Evolutionary conservation across 92 coral and sea anemone genomes (phyloP).

Genomic region (Phymanthus crucifer): DNA sequence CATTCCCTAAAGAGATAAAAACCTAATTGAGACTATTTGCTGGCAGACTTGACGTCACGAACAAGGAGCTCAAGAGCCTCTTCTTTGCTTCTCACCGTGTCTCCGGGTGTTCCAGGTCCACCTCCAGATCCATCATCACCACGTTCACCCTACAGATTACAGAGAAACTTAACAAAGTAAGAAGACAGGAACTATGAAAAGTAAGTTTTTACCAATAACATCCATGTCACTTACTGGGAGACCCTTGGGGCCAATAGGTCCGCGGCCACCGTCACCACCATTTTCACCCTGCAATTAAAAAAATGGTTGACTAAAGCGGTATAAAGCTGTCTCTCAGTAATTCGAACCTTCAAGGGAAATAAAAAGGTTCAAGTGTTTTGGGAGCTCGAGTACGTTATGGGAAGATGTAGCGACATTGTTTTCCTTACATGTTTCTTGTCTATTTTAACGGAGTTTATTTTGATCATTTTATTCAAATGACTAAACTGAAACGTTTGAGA

Average conservation of each 20-base stretch:
- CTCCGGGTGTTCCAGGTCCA: slow-evolving; percentile 49
- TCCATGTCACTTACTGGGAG: slow-evolving; percentile 16
- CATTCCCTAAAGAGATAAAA: slow-evolving; percentile 22
- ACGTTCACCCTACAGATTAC: slow-evolving; percentile 35
- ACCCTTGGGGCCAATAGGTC: slow-evolving; percentile 44
- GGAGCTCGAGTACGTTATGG: too few species aligned
- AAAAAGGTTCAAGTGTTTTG: too few species aligned
- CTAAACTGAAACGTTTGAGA: too few species aligned
- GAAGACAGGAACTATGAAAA: background rate
- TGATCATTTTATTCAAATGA: too few species aligned
- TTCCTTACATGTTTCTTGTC: too few species aligned
- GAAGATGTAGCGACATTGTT: too few species aligned
- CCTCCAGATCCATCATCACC: slow-evolving; percentile 53
- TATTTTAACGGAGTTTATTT: too few species aligned
- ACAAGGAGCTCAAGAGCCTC: background rate
- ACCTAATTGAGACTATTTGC: too few species aligned
- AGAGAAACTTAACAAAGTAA: background rate
- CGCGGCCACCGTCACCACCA: slow-evolving; percentile 47
- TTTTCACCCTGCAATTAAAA: slow-evolving; percentile 37
- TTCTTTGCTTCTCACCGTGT: background rate
- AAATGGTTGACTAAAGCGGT: background rate
- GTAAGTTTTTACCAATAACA: background rate
- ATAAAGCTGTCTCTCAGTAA: too few species aligned
- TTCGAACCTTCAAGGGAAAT: too few species aligned
- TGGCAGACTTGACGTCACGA: too few species aligned